Evolutionary conservation across 2,113 vertebrate species (phyloP).

Genomic region (Scolopax mira): DNA sequence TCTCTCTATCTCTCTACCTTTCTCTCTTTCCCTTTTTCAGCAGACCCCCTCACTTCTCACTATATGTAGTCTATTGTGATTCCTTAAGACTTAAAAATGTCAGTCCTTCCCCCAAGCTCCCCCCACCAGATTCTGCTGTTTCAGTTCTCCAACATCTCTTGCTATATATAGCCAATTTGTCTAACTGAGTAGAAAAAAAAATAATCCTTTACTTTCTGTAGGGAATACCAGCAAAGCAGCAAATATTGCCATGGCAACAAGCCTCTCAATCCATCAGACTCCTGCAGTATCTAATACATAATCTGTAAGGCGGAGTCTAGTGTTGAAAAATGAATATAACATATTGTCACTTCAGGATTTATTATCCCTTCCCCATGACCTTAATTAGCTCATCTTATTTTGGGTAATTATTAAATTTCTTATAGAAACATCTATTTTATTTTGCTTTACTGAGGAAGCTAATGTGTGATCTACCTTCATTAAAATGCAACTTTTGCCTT

Average conservation of each 20-base stretch:
- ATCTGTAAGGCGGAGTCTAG: constrained; percentile 60
- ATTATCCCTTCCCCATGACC: background rate
- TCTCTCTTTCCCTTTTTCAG: background rate
- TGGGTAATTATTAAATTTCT: background rate
- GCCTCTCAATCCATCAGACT: constrained; percentile 75
- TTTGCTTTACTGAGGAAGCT: background rate
- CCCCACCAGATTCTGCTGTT: constrained; percentile 44
- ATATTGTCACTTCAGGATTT: constrained; percentile 25
- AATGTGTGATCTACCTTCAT: constrained; percentile 1
- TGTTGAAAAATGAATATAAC: constrained; percentile 25
- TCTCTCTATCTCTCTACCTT: background rate
- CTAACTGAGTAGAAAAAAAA: constrained; percentile 43
- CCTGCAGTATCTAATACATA: constrained; percentile 72
- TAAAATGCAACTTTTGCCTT: constrained; percentile 52
- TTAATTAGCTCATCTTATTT: constrained; percentile 42
- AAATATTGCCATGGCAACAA: constrained; percentile 86
- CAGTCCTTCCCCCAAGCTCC: constrained; percentile 4
- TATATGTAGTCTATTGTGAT: background rate
- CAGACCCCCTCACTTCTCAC: background rate
- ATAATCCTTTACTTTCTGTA: constrained; percentile 72
- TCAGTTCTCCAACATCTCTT: constrained; percentile 49
- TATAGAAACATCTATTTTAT: background rate
- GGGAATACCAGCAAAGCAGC: constrained; percentile 85
- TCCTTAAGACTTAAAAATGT: background rate
- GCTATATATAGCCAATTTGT: constrained; percentile 62